A percentile compares a stretch with the other conserved stretches of the same genome.
phyloP scores from a whole-genome alignment of 2,113 vertebrate genomes.

The rabbit (Oryctolagus cuniculus) region DNA sequence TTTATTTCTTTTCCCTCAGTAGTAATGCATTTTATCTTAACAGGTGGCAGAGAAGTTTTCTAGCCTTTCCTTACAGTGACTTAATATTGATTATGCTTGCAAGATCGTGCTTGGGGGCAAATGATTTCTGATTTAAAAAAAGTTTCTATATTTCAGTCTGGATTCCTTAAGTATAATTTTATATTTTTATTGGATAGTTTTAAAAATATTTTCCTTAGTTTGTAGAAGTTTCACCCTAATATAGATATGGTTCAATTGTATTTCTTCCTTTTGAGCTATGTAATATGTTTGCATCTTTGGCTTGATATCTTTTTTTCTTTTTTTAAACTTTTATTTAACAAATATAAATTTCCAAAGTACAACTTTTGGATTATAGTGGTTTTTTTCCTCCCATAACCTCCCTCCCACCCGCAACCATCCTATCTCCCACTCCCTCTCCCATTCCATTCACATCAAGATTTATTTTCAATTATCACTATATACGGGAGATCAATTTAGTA shows the following conservation, averaged over 20 bases:
- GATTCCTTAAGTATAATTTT: neutral
- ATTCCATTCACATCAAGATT: too few relatives aligned
- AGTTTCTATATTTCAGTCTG: neutral
- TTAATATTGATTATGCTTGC: neutral
- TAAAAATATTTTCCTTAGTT: too few relatives aligned
- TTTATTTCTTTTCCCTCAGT: neutral
- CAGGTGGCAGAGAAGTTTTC: neutral
- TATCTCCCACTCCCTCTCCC: too few relatives aligned
- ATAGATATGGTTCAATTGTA: neutral
- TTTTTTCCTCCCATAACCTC: too few relatives aligned
- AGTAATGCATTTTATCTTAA: neutral
- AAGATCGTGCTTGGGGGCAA: neutral
- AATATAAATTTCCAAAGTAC: too few relatives aligned
- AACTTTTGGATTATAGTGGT: too few relatives aligned
- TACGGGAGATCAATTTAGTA: too few relatives aligned
- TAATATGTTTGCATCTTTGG: neutral
- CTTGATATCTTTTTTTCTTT: too few relatives aligned
- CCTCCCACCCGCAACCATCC: too few relatives aligned
- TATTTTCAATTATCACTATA: too few relatives aligned
- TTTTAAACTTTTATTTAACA: too few relatives aligned
- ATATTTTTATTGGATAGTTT: too few relatives aligned
- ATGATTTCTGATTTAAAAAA: neutral
- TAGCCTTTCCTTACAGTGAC: neutral
- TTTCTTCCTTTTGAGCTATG: neutral
- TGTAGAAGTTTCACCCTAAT: neutral